Base-by-base conservation (phyloP, 2,113 vertebrate genomes). In the Notarius quadriscutis region DNA sequence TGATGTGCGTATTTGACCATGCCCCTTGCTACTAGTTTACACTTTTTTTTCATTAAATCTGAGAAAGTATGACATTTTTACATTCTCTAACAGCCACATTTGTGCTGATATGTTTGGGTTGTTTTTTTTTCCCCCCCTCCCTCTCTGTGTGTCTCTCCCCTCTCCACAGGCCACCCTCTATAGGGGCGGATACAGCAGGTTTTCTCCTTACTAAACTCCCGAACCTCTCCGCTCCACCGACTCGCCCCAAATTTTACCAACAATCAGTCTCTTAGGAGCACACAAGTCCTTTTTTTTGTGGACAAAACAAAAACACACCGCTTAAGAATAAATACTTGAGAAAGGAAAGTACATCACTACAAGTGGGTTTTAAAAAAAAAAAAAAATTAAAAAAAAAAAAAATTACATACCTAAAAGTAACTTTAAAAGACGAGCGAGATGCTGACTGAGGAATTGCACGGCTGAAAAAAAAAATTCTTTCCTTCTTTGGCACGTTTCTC, bases 131-230 rank as follows among this genome's bases (percentile, higher is more conserved):
- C 6, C 1, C 20, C 15, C 17, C 2, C 1, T 5, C 17, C 11
- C 20, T 41, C 15, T 72, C 80, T 17, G 57, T 80, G 3, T 41
- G 2, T 84, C 7, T 17, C 25, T 51, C 80, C 55, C 85, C 83
- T n/a, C 58, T 87, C 80, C 48, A 25, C 89, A 96, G 95, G 95
- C 95, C 27, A 94, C 95, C 2, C 94, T 96, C 87, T 96, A 96
- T 92, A 93, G 95, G 91, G 95, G 95, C 88, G 95, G 95, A 92
- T 96, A 96, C 93, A 96, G 94, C 92, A 94, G 95, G 93, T 96
- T 96, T 89, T 94, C 95, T 79, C 95, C 95, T 83, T 96, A 96
- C 88, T 96, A 93, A 94, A 62, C 10, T 25, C 67, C 75, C 0
- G 25, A 58, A 82, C 82, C 86, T 87, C 78, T 77, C 84, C 74